Base-by-base conservation (phyloP, 2,888 invertebrate species). In the Clitarchus hookeri region DNA sequence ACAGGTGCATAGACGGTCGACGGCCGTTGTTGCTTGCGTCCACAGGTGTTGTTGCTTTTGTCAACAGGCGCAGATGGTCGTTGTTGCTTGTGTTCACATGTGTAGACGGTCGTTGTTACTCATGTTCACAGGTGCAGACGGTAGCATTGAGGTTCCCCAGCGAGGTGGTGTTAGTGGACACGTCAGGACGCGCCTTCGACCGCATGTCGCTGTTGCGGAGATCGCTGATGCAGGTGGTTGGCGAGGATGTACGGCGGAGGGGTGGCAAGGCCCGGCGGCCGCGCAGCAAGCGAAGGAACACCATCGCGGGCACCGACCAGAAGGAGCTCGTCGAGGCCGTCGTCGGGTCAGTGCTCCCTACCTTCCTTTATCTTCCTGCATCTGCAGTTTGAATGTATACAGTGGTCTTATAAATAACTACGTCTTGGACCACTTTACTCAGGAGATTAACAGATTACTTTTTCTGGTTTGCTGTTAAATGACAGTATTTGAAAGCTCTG, bases 261-360 rank as follows among this genome's bases (percentile, higher is more conserved):
- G 93, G 95, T 89, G 95, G 95, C 86, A 93, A 95, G 90, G 94
- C 95, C 85, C 93, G 96, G 89, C 95, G 96, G 92, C 95, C 96
- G 88, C 94, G 97, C 89, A 96, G 95, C 92, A 96, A 96, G 93
- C 94, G 97, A 93, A 94, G 97, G 91, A 98, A 97, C 92, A 98
- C 97, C 90, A 95, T 98, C 91, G 96, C 97, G 90, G 97, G 97
- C 91, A 97, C 96, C 90, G 97, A 97, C 93, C 96, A 96, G 91
- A 96, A 96, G 93, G 97, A 97, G 93, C 96, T 97, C 92, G 94
- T 95, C 92, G 95, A 96, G 92, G 97, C 96, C 90, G 94, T 96
- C 90, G 95, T 95, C 92, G 96, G 96, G 97, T 96, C 94, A 86
- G 87, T 44, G 0, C 19, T 65, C 23, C n/a, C 8, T 36, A 36